These are phyloP conservation scores for Rhodinocichla rosea DNA, from an alignment of 2,113 vertebrate genomes.

Conservation along the genomic window DNA sequence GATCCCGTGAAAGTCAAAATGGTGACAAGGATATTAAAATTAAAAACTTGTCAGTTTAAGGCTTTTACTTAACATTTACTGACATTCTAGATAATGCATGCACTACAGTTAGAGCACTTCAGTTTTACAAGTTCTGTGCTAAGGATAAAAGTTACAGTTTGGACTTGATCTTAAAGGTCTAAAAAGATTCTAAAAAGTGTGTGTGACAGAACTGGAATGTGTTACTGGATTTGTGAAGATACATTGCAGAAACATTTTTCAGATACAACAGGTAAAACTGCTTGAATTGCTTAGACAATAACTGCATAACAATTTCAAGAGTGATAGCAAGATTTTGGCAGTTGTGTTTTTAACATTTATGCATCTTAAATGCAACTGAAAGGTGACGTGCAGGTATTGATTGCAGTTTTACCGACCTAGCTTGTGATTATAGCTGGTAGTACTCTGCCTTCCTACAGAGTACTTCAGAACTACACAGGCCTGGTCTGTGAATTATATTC, in stretches of 20 bases:
- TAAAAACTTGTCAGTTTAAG: not conserved
- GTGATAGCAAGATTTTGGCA: not conserved
- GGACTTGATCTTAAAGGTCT: not conserved
- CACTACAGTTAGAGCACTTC: not conserved
- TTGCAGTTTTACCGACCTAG: not conserved
- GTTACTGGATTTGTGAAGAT: not conserved
- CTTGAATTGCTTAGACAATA: not conserved
- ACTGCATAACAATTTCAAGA: not conserved
- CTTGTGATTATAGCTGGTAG: not conserved
- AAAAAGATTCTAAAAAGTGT: not conserved
- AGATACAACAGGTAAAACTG: not conserved
- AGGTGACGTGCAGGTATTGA: not conserved
- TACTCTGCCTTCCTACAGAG: not conserved
- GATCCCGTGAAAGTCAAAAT: not conserved
- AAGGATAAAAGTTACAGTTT: not conserved
- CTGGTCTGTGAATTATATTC: not conserved
- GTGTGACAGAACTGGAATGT: not conserved
- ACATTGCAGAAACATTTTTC: not conserved
- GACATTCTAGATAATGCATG: not conserved
- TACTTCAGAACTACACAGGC: accelerated
- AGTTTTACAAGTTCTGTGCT: not conserved
- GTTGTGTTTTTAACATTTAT: not conserved
- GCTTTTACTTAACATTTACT: not conserved
- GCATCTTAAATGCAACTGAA: not conserved
- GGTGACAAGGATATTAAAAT: not conserved